Percentiles rank a stretch among this genome's conserved stretches.
Evolutionary conservation across 2,797 vertebrate genomes (phyloP).

Genomic region (Avahi laniger): DNA sequence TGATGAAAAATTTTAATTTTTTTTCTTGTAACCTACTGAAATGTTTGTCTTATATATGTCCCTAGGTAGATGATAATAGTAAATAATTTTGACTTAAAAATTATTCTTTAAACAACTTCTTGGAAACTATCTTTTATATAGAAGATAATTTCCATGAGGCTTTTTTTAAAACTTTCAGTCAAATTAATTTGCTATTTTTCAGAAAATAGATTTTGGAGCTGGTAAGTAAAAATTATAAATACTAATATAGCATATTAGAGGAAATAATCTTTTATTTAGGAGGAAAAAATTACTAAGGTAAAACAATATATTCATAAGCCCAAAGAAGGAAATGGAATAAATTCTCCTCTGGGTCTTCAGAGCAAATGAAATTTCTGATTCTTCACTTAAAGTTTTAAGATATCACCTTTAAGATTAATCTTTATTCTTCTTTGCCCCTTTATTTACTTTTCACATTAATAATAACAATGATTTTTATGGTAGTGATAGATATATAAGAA

Average conservation of each 20-base stretch:
- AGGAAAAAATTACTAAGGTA: background rate
- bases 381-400: conserved; percentile 12
- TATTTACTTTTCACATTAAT: background rate
- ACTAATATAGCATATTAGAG: background rate
- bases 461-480: background rate
- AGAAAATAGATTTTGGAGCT: conserved; percentile 16
- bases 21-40: background rate
- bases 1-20: background rate
- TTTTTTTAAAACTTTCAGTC: background rate
- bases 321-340: background rate
- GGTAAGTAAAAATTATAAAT: conserved; percentile 6
- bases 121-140: background rate
- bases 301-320: background rate
- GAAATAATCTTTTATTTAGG: background rate
- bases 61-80: background rate
- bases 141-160: background rate
- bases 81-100: background rate
- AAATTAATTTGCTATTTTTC: conserved; percentile 23
- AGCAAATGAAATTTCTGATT: background rate
- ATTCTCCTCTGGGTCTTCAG: background rate
- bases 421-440: background rate
- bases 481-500: background rate
- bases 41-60: background rate
- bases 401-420: background rate
- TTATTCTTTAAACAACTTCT: background rate